Percentiles rank a stretch among this genome's conserved stretches.
phyloP scores from a whole-genome alignment of 2,113 vertebrate species.

The Mus pahari region DNA sequence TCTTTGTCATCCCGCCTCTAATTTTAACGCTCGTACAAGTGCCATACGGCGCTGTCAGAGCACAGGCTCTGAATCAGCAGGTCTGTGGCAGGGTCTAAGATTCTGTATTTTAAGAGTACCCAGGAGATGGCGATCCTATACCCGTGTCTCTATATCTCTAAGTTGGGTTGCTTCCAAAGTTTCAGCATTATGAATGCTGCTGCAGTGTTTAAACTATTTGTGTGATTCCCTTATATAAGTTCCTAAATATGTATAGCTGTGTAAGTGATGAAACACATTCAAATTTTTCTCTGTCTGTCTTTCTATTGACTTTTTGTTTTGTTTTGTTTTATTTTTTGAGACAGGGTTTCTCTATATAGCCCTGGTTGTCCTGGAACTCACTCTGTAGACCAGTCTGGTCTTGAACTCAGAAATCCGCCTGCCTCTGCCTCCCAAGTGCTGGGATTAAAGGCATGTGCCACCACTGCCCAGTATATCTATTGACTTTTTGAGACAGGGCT shows the following conservation, averaged over 20 bases:
- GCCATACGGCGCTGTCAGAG: not conserved
- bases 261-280: slow-evolving; percentile 28
- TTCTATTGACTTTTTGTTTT: not conserved
- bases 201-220: slow-evolving; percentile 2
- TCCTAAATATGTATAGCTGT: not conserved
- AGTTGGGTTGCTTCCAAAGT: slow-evolving; percentile 10
- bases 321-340: not conserved
- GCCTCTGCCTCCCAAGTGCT: not conserved
- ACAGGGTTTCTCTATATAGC: not conserved
- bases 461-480: not conserved
- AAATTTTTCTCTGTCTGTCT: too few species aligned
- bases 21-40: slow-evolving; percentile 5
- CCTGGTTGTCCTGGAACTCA: not conserved
- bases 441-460: not conserved
- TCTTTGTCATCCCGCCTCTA: not conserved
- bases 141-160: not conserved
- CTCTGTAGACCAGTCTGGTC: not conserved
- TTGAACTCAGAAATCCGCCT: not conserved
- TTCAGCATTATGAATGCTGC: not conserved
- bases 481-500: not conserved
- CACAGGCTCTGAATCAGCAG: slow-evolving; percentile 4
- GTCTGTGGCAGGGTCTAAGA: not conserved
- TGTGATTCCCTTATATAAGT: slow-evolving; percentile 21
- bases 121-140: not conserved
- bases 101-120: not conserved